Evolutionary conservation across 2,797 vertebrate genomes (phyloP).

Genomic region (Dendrocincla tyrannina): DNA sequence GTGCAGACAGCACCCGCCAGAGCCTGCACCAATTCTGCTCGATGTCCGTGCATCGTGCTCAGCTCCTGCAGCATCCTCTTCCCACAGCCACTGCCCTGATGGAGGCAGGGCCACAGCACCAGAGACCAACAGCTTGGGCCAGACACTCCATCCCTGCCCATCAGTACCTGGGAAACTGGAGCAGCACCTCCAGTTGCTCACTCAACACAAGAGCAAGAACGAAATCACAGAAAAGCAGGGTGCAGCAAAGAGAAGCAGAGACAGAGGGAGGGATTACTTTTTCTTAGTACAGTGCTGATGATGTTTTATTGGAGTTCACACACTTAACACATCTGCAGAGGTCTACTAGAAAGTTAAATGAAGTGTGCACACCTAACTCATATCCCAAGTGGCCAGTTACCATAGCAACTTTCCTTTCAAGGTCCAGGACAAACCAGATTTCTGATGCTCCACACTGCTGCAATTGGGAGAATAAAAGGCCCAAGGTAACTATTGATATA

Average conservation of each 20-base stretch:
- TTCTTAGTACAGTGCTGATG: not conserved
- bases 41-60: accelerated
- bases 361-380: not conserved
- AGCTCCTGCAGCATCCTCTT: not conserved
- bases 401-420: not conserved
- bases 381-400: not conserved
- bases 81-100: not conserved
- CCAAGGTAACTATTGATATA: not conserved
- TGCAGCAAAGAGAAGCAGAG: not conserved
- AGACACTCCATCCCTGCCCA: not conserved
- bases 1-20: not conserved
- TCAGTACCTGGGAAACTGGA: not conserved
- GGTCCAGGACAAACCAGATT: not conserved
- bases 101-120: not conserved
- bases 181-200: not conserved
- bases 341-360: not conserved
- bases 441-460: not conserved
- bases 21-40: accelerated
- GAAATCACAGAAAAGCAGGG: accelerated
- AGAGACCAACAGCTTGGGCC: not conserved
- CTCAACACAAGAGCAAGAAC: accelerated
- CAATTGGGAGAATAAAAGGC: not conserved
- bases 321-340: not conserved
- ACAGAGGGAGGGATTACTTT: not conserved
- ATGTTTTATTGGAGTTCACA: not conserved